A percentile compares a stretch with the other conserved stretches of the same genome.
Conservation (phyloP, 2,113 vertebrate genomes). For the Colaptes auratus region DNA sequence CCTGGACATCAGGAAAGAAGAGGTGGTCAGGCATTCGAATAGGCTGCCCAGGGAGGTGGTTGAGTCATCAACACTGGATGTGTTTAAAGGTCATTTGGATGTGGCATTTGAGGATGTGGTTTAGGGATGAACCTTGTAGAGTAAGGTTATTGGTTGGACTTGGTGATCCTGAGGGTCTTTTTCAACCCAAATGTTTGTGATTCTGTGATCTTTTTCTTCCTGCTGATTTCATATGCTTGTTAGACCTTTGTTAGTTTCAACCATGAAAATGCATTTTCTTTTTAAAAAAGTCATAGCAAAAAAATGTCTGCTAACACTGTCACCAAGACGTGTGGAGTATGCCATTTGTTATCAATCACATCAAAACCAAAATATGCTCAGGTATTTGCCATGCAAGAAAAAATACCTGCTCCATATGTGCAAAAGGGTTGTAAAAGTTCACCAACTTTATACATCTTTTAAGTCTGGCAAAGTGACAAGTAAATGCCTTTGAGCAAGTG, state of each 20-base stretch:
- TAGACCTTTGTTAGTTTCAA: background rate
- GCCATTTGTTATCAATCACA: background rate
- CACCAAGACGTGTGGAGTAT: background rate
- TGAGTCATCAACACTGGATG: too few relatives aligned
- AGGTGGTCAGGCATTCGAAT: too few relatives aligned
- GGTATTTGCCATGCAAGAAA: background rate
- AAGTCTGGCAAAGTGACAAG: background rate
- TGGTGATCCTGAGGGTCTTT: too few relatives aligned
- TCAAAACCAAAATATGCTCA: background rate
- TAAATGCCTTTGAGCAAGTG: background rate
- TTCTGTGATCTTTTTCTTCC: background rate
- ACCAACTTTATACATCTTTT: background rate
- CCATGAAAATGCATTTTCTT: background rate
- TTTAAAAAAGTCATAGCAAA: background rate
- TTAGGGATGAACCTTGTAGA: too few relatives aligned
- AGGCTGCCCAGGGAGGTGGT: too few relatives aligned
- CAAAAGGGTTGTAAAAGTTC: background rate
- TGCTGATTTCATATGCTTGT: background rate
- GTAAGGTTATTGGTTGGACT: too few relatives aligned
- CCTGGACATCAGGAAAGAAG: too few relatives aligned
- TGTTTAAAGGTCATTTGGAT: too few relatives aligned
- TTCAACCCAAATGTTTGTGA: too few relatives aligned
- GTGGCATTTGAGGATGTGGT: too few relatives aligned
- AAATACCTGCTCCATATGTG: background rate
- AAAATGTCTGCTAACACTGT: background rate